These are phyloP conservation scores for Muscicapa comitata DNA, from an alignment of 2,797 vertebrate species.

Conservation along the genomic window DNA sequence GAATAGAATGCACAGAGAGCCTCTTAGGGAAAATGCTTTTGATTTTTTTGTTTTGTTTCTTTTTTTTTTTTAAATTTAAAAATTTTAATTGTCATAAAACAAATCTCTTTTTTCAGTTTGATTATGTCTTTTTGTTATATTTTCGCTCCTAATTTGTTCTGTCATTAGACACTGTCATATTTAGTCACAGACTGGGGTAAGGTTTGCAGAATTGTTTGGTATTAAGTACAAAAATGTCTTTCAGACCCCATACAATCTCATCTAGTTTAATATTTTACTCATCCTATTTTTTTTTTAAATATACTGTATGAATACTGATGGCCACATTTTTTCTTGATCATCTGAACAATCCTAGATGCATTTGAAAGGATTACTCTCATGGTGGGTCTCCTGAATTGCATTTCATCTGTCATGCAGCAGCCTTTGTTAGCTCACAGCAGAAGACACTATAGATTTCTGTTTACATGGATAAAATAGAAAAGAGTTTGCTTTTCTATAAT, in stretches of 20 bases:
- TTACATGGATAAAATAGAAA: constrained; percentile 42
- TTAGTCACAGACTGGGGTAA: background rate
- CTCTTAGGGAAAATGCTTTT: background rate
- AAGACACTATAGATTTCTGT: constrained; percentile 52
- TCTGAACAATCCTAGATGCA: background rate
- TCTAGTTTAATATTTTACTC: background rate
- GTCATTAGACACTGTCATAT: background rate
- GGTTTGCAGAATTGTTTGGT: background rate
- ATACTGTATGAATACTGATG: background rate
- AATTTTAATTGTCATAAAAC: background rate
- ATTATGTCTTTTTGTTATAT: background rate
- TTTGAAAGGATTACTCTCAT: constrained; percentile 22
- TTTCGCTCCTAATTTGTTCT: background rate
- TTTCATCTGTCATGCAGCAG: constrained; percentile 27
- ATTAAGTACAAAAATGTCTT: background rate
- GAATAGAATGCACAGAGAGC: background rate
- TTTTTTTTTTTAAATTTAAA: no score
- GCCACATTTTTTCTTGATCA: background rate
- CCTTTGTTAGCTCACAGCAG: constrained; percentile 46
- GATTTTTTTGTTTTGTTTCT: background rate
- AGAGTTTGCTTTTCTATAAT: constrained; percentile 32
- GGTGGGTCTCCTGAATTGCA: constrained; percentile 15
- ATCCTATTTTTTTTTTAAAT: background rate
- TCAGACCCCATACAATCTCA: background rate
- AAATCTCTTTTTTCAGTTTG: background rate